Percentiles rank a stretch among this genome's conserved stretches.
phyloP scores from a whole-genome alignment of 2,888 invertebrate species.

The Hermaeophaga mercurialis region DNA sequence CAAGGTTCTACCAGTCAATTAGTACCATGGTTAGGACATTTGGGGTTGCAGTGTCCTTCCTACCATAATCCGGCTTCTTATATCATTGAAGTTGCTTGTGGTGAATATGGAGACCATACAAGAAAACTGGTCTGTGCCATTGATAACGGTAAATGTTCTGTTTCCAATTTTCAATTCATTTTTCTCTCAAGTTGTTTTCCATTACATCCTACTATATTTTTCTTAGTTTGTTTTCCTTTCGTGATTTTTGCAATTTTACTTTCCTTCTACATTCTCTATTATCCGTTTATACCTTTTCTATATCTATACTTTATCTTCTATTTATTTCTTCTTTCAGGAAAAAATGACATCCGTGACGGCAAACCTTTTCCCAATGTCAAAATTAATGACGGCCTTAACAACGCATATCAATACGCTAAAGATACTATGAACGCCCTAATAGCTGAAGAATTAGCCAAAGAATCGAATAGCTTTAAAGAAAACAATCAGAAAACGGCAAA shows the following conservation, averaged over 20 bases:
- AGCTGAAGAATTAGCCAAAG: slow-evolving; percentile 58
- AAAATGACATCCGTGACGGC: slow-evolving; percentile 78
- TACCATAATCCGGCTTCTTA: slow-evolving; percentile 98
- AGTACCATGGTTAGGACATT: slow-evolving; percentile 78
- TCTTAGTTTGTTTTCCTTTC: too few relatives aligned
- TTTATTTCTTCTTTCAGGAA: slow-evolving; percentile 47
- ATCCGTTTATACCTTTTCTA: too few relatives aligned
- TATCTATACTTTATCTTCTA: too few relatives aligned
- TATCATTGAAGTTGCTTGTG: slow-evolving; percentile 90
- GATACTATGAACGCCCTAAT: slow-evolving; percentile 44
- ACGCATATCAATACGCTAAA: slow-evolving; percentile 50
- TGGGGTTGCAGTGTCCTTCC: slow-evolving; percentile 88
- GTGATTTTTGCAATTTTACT: neutral
- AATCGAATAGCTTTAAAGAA: slow-evolving; percentile 58
- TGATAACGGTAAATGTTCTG: slow-evolving; percentile 66
- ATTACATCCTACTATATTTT: neutral
- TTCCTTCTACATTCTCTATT: neutral
- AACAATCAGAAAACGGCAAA: slow-evolving; percentile 63
- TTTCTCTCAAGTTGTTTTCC: neutral
- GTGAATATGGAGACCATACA: slow-evolving; percentile 93
- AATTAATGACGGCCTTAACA: slow-evolving; percentile 58
- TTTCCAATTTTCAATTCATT: too few relatives aligned
- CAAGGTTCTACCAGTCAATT: slow-evolving; percentile 86
- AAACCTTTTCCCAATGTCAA: slow-evolving; percentile 66
- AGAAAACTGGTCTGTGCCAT: slow-evolving; percentile 84